Conservation (phyloP, 1,140 invertebrate species). For the Meloidogyne floridensis region DNA sequence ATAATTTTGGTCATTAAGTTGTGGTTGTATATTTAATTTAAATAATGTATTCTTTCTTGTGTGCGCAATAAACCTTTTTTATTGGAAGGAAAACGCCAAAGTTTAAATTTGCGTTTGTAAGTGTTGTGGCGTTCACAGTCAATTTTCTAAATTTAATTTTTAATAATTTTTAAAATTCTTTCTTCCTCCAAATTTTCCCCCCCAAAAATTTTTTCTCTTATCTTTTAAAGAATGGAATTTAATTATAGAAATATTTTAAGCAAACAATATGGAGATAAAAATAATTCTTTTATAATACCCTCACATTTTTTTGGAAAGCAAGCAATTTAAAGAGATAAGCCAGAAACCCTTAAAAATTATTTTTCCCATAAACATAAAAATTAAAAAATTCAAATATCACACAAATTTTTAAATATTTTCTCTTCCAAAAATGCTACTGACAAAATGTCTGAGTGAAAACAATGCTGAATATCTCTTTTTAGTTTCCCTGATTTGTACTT, state of each 20-base stretch:
- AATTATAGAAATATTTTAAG: not conserved
- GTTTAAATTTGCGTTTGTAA: no score
- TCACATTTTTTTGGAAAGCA: no score
- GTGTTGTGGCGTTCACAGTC: no score
- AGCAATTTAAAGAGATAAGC: no score
- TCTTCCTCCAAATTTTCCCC: not conserved
- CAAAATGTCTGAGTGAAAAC: not conserved
- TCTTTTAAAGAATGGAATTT: not conserved
- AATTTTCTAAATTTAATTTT: not conserved
- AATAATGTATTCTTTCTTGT: no score
- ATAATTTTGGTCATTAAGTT: no score
- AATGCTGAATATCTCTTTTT: not conserved
- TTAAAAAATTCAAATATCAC: no score
- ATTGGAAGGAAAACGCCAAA: no score
- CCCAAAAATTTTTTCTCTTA: not conserved
- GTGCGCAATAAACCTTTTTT: no score
- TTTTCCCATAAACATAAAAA: not conserved
- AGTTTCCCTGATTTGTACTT: not conserved
- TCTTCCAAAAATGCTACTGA: not conserved
- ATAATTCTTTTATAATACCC: no score
- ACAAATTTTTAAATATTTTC: no score
- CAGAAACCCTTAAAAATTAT: not conserved
- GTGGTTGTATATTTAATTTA: not conserved
- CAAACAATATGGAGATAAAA: not conserved
- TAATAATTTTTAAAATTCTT: not conserved